Base-by-base conservation (phyloP, 2,797 vertebrate species). In the Macroramphosus scolopax region DNA sequence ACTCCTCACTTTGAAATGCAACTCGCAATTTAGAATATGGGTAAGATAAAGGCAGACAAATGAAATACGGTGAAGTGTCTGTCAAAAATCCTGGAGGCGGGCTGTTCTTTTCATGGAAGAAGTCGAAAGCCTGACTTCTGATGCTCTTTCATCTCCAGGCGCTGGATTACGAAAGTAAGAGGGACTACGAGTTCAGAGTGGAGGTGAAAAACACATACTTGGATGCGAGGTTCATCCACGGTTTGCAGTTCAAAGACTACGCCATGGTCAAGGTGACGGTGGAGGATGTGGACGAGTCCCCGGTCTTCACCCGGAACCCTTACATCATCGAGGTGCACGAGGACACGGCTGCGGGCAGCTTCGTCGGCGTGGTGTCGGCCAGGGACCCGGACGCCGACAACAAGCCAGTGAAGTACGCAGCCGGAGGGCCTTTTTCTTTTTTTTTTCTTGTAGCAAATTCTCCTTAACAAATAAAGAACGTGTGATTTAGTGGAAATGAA, bases 251-350 rank as follows among this genome's bases (percentile, higher is more conserved):
- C 84, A 97, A 93, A 70, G 97, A 99, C 84, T 91, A 90, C 0
- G 91, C 95, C 39, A 86, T 88, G 1, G 88, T 98, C 58, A 93
- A 92, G 84, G 90, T 99, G 30, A 89, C 90, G 3, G 90, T 98
- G 10, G 92, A 94, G 82, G 96, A 98, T 6, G 61, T 88, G 67
- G 95, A 99, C 0, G 97, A 99, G 70, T 88, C 97, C 0, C 96
- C 97, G 0, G 63, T 94, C 17, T 99, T 98, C 84, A 90, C 75
- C 53, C 89, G 90, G 63, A 79, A 87, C 20, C 91, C 90, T 51
- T 96, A 96, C 81, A 82, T 98, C 86, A 93, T 99, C 59, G 94
- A 98, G 54, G 94, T 97, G 49, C 94, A 96, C 16, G 97, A 98
- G 85, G 94, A 98, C 62, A 89, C 88, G 2, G 92, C 90, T 1